Base-by-base conservation (phyloP, 1,140 invertebrate genomes). In the Drosophila varians region DNA sequence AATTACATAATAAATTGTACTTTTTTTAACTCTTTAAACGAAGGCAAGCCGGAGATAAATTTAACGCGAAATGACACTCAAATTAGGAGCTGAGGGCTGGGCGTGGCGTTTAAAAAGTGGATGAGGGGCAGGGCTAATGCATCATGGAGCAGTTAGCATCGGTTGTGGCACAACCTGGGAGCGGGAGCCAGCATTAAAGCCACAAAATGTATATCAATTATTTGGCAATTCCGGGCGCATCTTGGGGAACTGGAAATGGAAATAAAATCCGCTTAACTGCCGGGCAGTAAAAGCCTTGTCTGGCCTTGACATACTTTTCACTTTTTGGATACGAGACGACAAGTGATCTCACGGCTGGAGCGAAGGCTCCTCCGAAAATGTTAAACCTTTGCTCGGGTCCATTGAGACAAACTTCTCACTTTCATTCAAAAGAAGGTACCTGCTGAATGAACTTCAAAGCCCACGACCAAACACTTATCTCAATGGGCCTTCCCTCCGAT, bases 201-300 rank as follows among this genome's bases (percentile, higher is more conserved):
- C 34, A 46, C 43, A 51, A 43, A 60, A 69, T 86, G 71, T 82
- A 82, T 82, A 77, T 56, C 70, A 87, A 87, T 87, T 88, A 87
- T 88, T 82, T 82, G 66, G 74, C 83, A 71, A 87, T 82, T 87
- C 68, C 31, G 55, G 47, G 47, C 57, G 48, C 72, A 79, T 86
- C 28, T 52, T 11, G 18, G 55, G 38, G 54, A 74, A 61, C 46
- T 61, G 74, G 43, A 73, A 56, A 38, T 11, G 53, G 28, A 48
- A 62, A 40, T 77, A 40, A 25, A 36, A 16, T 75, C 65, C 46
- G 71, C 55, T 79, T 71, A 70, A 70, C 46, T 62, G 56, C 36
- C 11, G 31, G 25, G 31, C 43, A 51, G 61, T 77, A 71, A 82
- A 79, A 83, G 26, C 43, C 8, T 65, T 38, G 18, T 9, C 18